Percentiles rank a stretch among this genome's conserved stretches.
Evolutionary conservation across 2,797 vertebrate species (phyloP).

Genomic region (Heliangelus exortis): DNA sequence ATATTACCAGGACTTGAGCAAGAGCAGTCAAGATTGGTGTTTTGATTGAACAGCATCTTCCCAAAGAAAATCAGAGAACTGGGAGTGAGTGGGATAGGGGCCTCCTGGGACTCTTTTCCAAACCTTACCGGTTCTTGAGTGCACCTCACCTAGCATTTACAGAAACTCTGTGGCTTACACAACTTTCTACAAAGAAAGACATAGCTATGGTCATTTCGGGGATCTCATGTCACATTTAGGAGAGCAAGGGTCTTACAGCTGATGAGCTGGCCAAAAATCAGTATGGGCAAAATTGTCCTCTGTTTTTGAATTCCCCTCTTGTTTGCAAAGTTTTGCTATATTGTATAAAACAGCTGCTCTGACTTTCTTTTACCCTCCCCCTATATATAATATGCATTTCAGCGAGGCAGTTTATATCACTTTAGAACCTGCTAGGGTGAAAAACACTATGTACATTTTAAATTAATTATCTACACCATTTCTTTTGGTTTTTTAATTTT

Average conservation of each 20-base stretch:
- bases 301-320: neutral
- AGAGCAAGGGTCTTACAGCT: neutral
- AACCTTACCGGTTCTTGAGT: neutral
- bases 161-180: neutral
- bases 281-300: neutral
- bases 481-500: neutral
- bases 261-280: neutral
- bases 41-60: neutral
- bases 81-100: neutral
- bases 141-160: neutral
- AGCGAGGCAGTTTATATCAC: neutral
- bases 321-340: neutral
- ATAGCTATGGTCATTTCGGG: neutral
- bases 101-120: neutral
- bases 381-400: neutral
- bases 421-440: neutral
- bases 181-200: neutral
- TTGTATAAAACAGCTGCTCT: neutral
- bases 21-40: neutral
- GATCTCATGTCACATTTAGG: neutral
- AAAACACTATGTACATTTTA: neutral
- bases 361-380: neutral
- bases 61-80: neutral
- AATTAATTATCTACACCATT: conserved; percentile 1
- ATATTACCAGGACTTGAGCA: neutral